These are phyloP conservation scores for Leptocoma aspasia DNA, from an alignment of 2,113 vertebrate genomes.

Conservation along the genomic window DNA sequence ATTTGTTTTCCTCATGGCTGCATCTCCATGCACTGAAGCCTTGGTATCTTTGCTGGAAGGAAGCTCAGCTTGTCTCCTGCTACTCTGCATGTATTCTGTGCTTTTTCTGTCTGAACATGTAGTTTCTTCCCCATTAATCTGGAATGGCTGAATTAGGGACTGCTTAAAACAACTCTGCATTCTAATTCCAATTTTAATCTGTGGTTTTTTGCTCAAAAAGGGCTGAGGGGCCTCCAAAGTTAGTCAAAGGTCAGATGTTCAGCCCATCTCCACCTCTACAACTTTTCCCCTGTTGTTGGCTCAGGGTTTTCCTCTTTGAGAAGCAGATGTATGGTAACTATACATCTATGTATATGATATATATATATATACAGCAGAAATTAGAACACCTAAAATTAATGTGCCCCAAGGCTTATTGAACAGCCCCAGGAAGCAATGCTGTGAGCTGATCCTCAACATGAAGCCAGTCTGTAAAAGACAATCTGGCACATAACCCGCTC, in stretches of 20 bases:
- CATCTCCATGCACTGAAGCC: background rate
- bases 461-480: background rate
- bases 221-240: background rate
- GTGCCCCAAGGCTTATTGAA: background rate
- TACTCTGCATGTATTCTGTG: background rate
- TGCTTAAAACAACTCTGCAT: background rate
- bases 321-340: background rate
- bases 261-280: background rate
- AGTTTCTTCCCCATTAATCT: background rate
- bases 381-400: background rate
- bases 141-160: background rate
- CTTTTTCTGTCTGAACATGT: background rate
- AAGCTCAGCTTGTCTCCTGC: background rate
- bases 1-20: background rate
- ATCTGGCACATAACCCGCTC: background rate
- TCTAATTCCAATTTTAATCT: background rate
- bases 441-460: background rate
- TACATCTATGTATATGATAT: background rate
- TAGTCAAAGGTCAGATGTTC: background rate
- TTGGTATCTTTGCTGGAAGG: background rate
- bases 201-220: background rate
- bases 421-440: background rate
- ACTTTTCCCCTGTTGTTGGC: background rate
- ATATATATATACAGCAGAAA: background rate
- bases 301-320: background rate